phyloP scores from a whole-genome alignment of 64 coral and sea anemone genomes.

The Actinia tenebrosa region DNA sequence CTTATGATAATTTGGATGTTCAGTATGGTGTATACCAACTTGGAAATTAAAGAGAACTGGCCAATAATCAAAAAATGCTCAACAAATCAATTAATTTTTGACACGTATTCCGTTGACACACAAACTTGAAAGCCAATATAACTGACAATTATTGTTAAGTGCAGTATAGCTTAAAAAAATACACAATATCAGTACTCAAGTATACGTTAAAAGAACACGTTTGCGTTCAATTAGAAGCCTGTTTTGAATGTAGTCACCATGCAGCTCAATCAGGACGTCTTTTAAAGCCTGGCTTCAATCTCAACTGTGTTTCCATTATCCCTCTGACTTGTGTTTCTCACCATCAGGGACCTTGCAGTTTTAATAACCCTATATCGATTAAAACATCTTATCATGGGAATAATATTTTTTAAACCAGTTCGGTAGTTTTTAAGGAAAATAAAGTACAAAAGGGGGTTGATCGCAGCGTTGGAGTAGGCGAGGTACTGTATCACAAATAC shows the following conservation, averaged over 20 bases:
- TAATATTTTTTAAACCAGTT: neutral
- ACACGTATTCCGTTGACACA: neutral
- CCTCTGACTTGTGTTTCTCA: neutral
- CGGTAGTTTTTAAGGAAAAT: constrained; percentile 30
- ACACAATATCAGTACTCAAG: neutral
- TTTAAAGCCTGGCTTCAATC: neutral
- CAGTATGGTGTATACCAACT: too few relatives aligned
- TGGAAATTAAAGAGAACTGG: too few relatives aligned
- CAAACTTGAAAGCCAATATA: neutral
- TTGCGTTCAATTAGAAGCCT: neutral
- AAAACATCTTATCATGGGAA: neutral
- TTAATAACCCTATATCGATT: neutral
- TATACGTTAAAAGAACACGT: neutral
- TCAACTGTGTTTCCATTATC: neutral
- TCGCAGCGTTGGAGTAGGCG: constrained; percentile 28
- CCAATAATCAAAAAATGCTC: neutral
- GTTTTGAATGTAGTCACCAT: neutral
- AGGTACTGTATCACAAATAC: constrained; percentile 29
- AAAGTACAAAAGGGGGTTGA: constrained; percentile 45
- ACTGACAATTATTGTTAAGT: neutral
- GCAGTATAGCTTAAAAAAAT: neutral
- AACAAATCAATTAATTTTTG: neutral
- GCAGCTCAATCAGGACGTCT: neutral
- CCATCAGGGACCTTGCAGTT: neutral
- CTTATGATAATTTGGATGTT: too few relatives aligned